Percentiles rank a stretch among this genome's conserved stretches.
Conservation (phyloP, 2,113 vertebrate species). For the Lepisosteus osseus region DNA sequence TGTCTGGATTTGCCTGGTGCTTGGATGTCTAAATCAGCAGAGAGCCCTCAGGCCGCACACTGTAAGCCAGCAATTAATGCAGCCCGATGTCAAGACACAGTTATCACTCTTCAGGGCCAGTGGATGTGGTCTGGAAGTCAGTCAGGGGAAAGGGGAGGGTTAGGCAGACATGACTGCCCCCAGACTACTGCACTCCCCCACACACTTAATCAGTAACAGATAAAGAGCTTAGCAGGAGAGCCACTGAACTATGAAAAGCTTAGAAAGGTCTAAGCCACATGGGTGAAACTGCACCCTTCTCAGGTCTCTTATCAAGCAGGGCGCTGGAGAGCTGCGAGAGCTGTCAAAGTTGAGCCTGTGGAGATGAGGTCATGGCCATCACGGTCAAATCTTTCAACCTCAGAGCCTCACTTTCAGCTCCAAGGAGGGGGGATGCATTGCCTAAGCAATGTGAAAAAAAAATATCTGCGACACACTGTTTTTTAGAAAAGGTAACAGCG, state of each 20-base stretch:
- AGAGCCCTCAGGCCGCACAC: background rate
- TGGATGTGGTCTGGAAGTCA: constrained; percentile 10
- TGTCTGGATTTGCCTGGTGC: too few species aligned
- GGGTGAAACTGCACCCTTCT: background rate
- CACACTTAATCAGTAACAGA: constrained; percentile 37
- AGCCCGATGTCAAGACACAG: constrained; percentile 1
- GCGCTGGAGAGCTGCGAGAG: background rate
- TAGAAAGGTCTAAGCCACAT: background rate
- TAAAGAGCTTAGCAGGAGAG: constrained; percentile 18
- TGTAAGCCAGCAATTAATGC: constrained; percentile 1
- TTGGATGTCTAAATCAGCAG: background rate
- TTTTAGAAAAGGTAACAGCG: too few species aligned
- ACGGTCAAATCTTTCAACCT: background rate
- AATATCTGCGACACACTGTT: too few species aligned
- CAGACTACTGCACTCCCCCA: constrained; percentile 17
- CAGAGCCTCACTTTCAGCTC: background rate
- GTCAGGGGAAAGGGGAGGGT: constrained; percentile 25
- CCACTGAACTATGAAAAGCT: constrained; percentile 3
- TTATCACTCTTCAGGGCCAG: constrained; percentile 15
- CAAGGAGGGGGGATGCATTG: background rate
- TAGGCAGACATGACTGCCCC: constrained; percentile 18
- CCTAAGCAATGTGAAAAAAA: too few species aligned
- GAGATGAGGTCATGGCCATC: background rate
- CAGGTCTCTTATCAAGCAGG: background rate
- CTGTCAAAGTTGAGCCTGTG: background rate